Evolutionary conservation across 2,888 invertebrate genomes (phyloP).

Genomic region (Cataglyphis albicans): DNA sequence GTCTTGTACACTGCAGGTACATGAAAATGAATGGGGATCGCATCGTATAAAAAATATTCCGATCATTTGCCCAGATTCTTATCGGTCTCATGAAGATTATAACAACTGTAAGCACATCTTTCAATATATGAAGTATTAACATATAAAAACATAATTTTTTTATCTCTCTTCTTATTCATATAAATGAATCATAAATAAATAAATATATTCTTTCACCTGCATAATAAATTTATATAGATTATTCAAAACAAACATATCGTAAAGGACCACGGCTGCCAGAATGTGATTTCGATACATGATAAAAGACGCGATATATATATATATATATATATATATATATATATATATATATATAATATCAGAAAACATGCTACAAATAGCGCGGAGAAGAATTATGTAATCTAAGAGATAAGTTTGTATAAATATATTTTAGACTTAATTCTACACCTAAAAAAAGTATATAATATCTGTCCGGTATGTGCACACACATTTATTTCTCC

Average conservation of each 20-base stretch:
- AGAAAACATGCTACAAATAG: conserved; percentile 23
- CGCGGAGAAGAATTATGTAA: not conserved
- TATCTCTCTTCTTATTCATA: too few species aligned
- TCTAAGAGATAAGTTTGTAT: conserved; percentile 33
- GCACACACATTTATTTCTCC: conserved; percentile 50
- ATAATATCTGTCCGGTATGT: not conserved
- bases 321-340: too few species aligned
- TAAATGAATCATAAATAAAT: not conserved
- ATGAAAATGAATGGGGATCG: conserved; percentile 61
- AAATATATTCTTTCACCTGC: not conserved
- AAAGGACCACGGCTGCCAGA: conserved; percentile 77
- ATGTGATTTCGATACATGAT: conserved; percentile 79
- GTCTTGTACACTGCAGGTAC: conserved; percentile 49
- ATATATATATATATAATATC: not conserved
- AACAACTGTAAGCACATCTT: conserved; percentile 66
- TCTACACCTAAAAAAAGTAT: conserved; percentile 12
- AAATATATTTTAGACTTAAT: conserved; percentile 44
- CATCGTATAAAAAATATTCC: conserved; percentile 72
- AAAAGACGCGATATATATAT: conserved; percentile 18
- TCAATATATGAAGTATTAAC: not conserved
- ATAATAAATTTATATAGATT: conserved; percentile 59
- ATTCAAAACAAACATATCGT: conserved; percentile 64
- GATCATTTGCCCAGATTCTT: conserved; percentile 76
- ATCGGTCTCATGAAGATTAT: conserved; percentile 73
- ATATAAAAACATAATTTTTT: not conserved